Evolutionary conservation across 2,797 vertebrate species (phyloP), one percentile per base, ranked within the genome.

Genomic region (Sandelia bainsii): DNA sequence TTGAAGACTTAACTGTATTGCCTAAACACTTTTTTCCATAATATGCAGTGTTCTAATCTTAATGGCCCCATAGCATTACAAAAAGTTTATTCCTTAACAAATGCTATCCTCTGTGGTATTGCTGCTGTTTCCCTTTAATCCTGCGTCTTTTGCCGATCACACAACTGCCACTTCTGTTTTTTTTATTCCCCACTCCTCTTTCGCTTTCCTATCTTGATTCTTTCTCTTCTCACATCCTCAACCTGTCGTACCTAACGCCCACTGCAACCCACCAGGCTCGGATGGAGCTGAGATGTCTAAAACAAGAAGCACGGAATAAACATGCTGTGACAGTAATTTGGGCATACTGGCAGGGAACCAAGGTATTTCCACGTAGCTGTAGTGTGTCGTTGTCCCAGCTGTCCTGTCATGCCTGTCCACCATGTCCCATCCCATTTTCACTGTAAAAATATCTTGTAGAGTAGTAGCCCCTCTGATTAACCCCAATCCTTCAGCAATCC

Each of bases 331-430:
- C 96, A 93, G 95, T 98, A 95, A 98, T 99, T 94, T 98, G 97
- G 97, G 97, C 97, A 89, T 98, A 93, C 96, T 99, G 98, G 98
- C 97, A 97, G 95, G 98, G 97, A 96, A 96, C 95, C 70, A 96
- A 99, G 98, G 98, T 99, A 99, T 95, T 96, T 95, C 56, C 76
- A 77, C 73, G 61, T 72, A 79, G 87, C 69, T 13, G 49, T 69
- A 69, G 85, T 84, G 81, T 87, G 74, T 89, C 45, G 73, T 74
- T 84, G 69, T 91, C 84, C 69, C 81, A 69, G 78, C 79, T 88
- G 83, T 85, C 85, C 81, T 79, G 81, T 83, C 79, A 39, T 63
- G 64, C 72, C 64, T 67, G 69, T 80, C 64, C 67, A 52, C 71
- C 73, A 8, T 44, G 32, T 83, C 58, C 51, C 52, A 0, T 76